phyloP scores from a whole-genome alignment of 2,888 invertebrate genomes.

The Clitarchus hookeri region DNA sequence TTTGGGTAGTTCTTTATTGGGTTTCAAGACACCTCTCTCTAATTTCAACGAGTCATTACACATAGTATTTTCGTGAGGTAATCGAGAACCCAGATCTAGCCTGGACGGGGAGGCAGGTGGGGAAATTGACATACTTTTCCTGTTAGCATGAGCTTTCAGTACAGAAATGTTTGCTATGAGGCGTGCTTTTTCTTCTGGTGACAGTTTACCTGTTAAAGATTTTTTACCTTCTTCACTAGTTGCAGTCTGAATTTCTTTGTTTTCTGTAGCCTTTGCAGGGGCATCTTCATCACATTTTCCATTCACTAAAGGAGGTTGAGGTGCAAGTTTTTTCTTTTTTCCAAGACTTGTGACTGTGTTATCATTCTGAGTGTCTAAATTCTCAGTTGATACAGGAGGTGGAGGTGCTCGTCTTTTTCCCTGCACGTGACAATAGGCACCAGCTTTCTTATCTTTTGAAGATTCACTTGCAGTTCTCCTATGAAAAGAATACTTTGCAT shows the following conservation, averaged over 20 bases:
- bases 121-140: conserved; percentile 36
- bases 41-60: conserved; percentile 54
- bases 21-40: conserved; percentile 57
- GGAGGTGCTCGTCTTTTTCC: conserved; percentile 76
- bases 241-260: conserved; percentile 17
- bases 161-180: conserved; percentile 45
- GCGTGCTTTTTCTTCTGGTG: conserved; percentile 44
- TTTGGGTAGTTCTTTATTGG: conserved; percentile 51
- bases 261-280: background rate
- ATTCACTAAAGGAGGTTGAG: conserved; percentile 53
- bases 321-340: conserved; percentile 56
- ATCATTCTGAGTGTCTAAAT: conserved; percentile 31
- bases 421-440: conserved; percentile 67
- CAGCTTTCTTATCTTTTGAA: conserved; percentile 62
- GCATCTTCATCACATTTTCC: background rate
- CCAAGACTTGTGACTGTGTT: conserved; percentile 42
- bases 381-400: conserved; percentile 53
- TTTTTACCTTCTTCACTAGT: conserved; percentile 26
- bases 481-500: conserved; percentile 48
- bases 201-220: conserved; percentile 37
- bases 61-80: conserved; percentile 38
- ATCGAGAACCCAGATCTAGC: conserved; percentile 27
- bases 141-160: conserved; percentile 45
- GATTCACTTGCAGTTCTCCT: conserved; percentile 67
- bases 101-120: conserved; percentile 36